Conservation (phyloP, 2,113 vertebrate species). For the Abramis brama region DNA sequence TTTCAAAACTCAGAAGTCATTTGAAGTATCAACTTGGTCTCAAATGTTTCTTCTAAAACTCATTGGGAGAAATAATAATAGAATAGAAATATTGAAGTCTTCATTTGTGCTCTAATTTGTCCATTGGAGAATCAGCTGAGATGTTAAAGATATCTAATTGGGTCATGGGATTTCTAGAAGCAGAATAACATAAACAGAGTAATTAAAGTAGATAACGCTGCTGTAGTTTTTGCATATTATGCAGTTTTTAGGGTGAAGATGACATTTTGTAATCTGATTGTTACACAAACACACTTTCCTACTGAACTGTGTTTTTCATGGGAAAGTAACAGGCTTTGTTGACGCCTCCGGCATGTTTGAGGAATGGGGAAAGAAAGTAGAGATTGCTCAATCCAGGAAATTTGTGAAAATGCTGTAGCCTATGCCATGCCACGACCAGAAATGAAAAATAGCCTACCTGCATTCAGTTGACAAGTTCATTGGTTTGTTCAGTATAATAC, state of each 20-base stretch:
- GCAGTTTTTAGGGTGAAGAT: slow-evolving; percentile 13
- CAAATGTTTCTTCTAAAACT: background rate
- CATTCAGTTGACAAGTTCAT: too few relatives aligned
- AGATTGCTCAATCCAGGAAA: background rate
- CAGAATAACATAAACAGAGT: background rate
- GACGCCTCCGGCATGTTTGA: too few relatives aligned
- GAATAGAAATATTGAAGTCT: background rate
- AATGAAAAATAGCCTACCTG: too few relatives aligned
- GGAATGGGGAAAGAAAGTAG: background rate
- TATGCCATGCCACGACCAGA: too few relatives aligned
- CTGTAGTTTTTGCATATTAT: background rate
- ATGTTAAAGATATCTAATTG: background rate
- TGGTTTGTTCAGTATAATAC: too few relatives aligned
- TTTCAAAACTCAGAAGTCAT: background rate
- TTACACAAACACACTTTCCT: background rate
- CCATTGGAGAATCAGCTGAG: background rate
- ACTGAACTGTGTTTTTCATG: background rate
- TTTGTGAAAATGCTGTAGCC: too few relatives aligned
- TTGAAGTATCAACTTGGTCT: too few relatives aligned
- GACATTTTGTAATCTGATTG: slow-evolving; percentile 15
- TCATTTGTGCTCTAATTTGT: background rate
- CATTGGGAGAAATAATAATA: background rate
- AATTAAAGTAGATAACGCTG: slow-evolving; percentile 24
- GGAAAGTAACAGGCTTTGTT: background rate
- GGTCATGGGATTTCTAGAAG: background rate